Evolutionary conservation across 2,888 invertebrate genomes (phyloP), one percentile per base, ranked within the genome.

Genomic region (Acleris laterana): DNA sequence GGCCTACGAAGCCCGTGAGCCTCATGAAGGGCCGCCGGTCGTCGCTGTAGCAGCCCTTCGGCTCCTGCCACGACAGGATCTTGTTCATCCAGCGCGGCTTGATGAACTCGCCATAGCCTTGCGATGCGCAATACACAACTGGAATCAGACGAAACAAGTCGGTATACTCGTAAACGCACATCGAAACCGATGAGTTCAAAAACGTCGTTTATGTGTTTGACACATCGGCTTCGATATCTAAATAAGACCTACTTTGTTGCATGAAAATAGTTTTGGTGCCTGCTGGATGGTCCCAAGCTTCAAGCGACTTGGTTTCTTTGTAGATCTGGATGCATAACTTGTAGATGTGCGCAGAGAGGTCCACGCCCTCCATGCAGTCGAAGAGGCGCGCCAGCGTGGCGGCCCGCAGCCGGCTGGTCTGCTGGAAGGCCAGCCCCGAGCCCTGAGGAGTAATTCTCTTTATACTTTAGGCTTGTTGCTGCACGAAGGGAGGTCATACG

Each of bases 81-180:
- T 88, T 90, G 71, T 93, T 92, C 89, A 92, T 88, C 93, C 93
- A 93, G 2, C 93, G 83, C 1, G 93, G 93, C 62, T 93, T 93
- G 71, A 93, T 90, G 55, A 93, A 93, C 70, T 93, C 93, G 4
- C 93, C 93, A 62, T 92, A 92, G 1, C 93, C 93, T 83, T 92
- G 91, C 17, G 84, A 76, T 2, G 89, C 79, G 72, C 93, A 93
- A 69, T 83, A 88, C 5, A 88, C 72, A 63, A 92, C 92, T 92
- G 73, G n/a, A 68, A 68, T 55, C 17, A 2, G 13, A 19, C 7
- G 16, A 3, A 46, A n/a, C 2, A n/a, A 46, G n/a, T 25, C 6
- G 25, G 25, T 17, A 5, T 6, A n/a, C n/a, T n/a, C n/a, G n/a
- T n/a, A 17, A 46, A 16, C 46, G 32, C 32, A 32, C 11, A 25